phyloP scores from a whole-genome alignment of 1,140 invertebrate genomes.

The Campoletis sonorensis region DNA sequence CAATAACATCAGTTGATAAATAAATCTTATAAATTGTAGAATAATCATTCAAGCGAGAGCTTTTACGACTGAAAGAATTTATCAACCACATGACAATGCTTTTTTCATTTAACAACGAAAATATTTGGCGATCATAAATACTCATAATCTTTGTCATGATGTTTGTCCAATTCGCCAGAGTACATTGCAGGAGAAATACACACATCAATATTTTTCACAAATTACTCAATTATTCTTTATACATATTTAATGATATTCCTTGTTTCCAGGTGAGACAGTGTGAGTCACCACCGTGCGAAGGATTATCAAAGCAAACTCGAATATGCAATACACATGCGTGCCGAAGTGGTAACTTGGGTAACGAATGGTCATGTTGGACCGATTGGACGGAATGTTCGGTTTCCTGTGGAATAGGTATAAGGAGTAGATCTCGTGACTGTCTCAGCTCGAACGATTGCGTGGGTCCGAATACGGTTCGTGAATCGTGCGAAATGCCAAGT shows the following conservation, averaged over 20 bases:
- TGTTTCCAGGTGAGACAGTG: constrained; percentile 65
- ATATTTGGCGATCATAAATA: too few species aligned
- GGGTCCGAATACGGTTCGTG: constrained; percentile 69
- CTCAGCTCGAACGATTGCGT: constrained; percentile 76
- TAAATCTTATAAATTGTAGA: too few species aligned
- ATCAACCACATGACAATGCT: too few species aligned
- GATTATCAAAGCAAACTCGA: constrained; percentile 80
- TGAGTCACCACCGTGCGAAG: constrained; percentile 77
- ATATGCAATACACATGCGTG: constrained; percentile 85
- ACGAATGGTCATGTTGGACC: constrained; percentile 87
- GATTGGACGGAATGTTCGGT: constrained; percentile 88
- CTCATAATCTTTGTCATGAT: background rate
- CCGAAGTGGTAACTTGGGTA: constrained; percentile 58
- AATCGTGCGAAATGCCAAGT: constrained; percentile 79
- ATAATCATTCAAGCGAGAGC: too few species aligned
- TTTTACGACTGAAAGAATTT: too few species aligned
- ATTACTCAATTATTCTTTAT: too few species aligned
- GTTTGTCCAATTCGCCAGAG: too few species aligned
- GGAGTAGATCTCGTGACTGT: constrained; percentile 80
- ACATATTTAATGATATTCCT: too few species aligned
- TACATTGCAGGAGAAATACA: background rate
- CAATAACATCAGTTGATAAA: too few species aligned
- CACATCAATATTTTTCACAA: background rate
- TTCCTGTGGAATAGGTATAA: constrained; percentile 83
- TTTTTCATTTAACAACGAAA: too few species aligned